Evolutionary conservation across 2,113 vertebrate species (phyloP), one percentile per base, ranked within the genome.

Genomic region (Neogobius melanostomus): DNA sequence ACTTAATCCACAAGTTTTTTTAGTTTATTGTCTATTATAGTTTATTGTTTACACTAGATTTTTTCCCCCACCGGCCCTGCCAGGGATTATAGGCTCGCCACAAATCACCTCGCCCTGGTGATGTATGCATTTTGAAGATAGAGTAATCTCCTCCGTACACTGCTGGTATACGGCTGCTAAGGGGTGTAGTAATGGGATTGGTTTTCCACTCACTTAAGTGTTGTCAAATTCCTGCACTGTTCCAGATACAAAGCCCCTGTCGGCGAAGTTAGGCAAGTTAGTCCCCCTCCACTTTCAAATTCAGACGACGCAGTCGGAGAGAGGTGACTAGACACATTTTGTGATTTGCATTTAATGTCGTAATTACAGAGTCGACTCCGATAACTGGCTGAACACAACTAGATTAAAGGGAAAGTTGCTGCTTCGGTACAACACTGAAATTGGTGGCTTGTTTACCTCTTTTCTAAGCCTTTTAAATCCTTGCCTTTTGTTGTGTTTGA

Each of bases 11-110:
- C 42, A 48, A 61, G 52, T 61, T 36, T 36, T 36, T 7, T 36
- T 6, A 5, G 9, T 50, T 43, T 36, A 69, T 62, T 53, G 66
- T 36, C 50, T 42, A n/a, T n/a, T n/a, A n/a, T n/a, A n/a, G n/a
- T n/a, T n/a, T n/a, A n/a, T n/a, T n/a, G 9, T 61, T 62, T 68
- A 0, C 28, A 46, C 66, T 72, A 51, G 21, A 21, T 21, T 21
- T 61, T 12, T 71, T 77, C 74, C 79, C 66, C 68, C 60, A 82
- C 77, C 72, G 82, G 67, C 43, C 66, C 66, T 69, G 45, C 52
- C 11, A 36, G 49, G 81, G 81, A 88, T 87, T 84, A 80, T 66
- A 45, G 69, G 61, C 71, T 72, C 52, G 14, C 42, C 46, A 60
- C 52, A 75, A 65, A 66, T 66, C 42, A 59, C 68, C 64, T 15